Percentiles rank a stretch among this genome's conserved stretches.
Evolutionary conservation across 2,113 vertebrate species (phyloP).

Genomic region (Zeus faber): DNA sequence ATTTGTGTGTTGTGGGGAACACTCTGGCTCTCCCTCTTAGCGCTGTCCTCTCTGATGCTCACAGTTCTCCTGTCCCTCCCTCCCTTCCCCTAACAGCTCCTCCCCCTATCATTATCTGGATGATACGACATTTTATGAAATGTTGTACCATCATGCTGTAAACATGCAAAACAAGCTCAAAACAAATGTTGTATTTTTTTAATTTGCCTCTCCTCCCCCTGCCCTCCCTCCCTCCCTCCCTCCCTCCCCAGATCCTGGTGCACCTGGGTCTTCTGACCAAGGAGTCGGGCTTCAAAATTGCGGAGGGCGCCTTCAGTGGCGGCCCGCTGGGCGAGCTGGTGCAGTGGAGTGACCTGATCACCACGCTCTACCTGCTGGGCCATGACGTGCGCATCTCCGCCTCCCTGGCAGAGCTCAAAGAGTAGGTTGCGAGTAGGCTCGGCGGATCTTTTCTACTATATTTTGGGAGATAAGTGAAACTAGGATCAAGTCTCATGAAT

Average conservation of each 20-base stretch:
- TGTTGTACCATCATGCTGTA: too few species aligned
- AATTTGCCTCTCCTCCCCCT: background rate
- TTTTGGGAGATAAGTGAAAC: too few species aligned
- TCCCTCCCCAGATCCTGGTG: constrained; percentile 82
- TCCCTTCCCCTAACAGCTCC: background rate
- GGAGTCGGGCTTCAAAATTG: constrained; percentile 99
- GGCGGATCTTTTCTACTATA: too few species aligned
- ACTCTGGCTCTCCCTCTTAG: background rate
- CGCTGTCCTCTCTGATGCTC: background rate
- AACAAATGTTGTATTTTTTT: too few species aligned
- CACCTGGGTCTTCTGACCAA: constrained; percentile 97
- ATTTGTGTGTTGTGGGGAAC: too few species aligned
- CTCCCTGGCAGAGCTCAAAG: constrained; percentile 96
- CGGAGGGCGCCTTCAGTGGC: constrained; percentile 96
- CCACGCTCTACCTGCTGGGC: constrained; percentile 96
- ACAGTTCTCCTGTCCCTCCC: too few species aligned
- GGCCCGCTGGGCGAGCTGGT: constrained; percentile 96
- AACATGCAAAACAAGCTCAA: too few species aligned
- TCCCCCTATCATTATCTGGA: background rate
- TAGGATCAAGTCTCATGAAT: too few species aligned
- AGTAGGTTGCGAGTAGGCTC: constrained; percentile 85
- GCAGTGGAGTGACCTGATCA: constrained; percentile 99
- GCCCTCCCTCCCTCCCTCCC: background rate
- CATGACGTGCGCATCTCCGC: constrained; percentile 96
- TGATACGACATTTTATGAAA: too few species aligned